These are phyloP conservation scores for Heteromyza rotundicornis DNA, from an alignment of 2,888 invertebrate genomes.

Conservation along the genomic window DNA sequence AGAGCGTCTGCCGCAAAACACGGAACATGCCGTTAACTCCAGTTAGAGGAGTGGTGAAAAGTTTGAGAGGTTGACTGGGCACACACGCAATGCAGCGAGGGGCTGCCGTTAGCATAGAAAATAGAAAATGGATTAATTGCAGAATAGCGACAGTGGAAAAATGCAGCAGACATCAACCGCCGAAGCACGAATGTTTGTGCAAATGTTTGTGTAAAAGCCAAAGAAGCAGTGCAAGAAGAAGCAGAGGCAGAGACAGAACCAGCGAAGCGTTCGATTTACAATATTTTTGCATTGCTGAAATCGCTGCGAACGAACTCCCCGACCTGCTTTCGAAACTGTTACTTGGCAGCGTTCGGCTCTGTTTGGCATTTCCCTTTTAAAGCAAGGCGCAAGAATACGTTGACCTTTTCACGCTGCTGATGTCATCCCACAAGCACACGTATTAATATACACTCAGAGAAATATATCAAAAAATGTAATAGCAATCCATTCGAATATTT, in stretches of 20 bases:
- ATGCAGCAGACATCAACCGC: background rate
- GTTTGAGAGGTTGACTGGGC: too few relatives aligned
- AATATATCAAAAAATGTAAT: too few relatives aligned
- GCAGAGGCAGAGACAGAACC: background rate
- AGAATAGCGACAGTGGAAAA: background rate
- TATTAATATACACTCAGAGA: too few relatives aligned
- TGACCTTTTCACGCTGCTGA: background rate
- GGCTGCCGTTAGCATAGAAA: too few relatives aligned
- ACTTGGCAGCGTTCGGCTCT: background rate
- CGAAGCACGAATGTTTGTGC: background rate
- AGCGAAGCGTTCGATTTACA: background rate
- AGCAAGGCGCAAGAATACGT: background rate
- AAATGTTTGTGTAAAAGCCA: background rate
- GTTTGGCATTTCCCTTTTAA: background rate
- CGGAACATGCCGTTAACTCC: background rate
- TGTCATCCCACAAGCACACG: too few relatives aligned
- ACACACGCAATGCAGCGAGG: too few relatives aligned
- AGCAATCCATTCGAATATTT: too few relatives aligned
- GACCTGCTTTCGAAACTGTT: constrained; percentile 4
- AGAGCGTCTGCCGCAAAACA: background rate
- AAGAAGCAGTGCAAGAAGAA: background rate
- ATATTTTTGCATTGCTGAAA: background rate
- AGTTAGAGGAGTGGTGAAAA: too few relatives aligned
- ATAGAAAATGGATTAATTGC: background rate
- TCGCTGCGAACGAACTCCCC: background rate